A percentile compares a stretch with the other conserved stretches of the same genome.
These are phyloP conservation scores for Gisinianus flammeolus DNA, from an alignment of 2,888 invertebrate genomes.

Conservation along the genomic window DNA sequence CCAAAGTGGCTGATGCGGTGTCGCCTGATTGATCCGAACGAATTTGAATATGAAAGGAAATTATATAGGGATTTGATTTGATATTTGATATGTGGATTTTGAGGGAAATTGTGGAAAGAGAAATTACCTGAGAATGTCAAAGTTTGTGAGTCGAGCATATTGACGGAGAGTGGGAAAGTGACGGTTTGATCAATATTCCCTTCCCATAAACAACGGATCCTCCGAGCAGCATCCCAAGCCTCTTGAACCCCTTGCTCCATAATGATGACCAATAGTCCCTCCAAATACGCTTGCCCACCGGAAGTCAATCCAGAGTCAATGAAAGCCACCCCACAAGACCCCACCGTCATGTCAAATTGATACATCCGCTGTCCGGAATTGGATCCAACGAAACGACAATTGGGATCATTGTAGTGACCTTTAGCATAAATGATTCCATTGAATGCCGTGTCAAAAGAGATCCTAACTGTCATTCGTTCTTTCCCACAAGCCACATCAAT, in stretches of 20 bases:
- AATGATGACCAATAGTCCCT: conserved; percentile 61
- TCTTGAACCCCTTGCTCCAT: conserved; percentile 67
- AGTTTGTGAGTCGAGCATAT: conserved; percentile 79
- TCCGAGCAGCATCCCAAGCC: conserved; percentile 79
- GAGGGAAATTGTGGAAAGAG: background rate
- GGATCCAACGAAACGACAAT: conserved; percentile 74
- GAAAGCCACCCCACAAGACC: conserved; percentile 80
- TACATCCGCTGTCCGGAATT: conserved; percentile 74
- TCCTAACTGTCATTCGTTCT: conserved; percentile 80
- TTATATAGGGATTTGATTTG: background rate
- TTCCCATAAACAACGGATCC: conserved; percentile 81
- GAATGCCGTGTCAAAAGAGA: conserved; percentile 77
- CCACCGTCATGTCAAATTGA: conserved; percentile 75
- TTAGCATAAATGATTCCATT: conserved; percentile 82
- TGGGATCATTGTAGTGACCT: conserved; percentile 72
- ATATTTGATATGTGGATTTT: background rate
- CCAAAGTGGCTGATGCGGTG: conserved; percentile 77
- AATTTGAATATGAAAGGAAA: too few relatives aligned
- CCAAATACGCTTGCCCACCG: conserved; percentile 76
- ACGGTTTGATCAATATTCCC: conserved; percentile 78
- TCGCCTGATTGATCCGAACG: too few relatives aligned
- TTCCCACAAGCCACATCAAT: conserved; percentile 79
- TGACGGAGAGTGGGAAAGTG: conserved; percentile 76
- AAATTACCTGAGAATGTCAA: conserved; percentile 75
- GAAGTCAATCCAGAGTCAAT: conserved; percentile 77